A percentile compares a stretch with the other conserved stretches of the same genome.
Evolutionary conservation across 2,888 invertebrate genomes (phyloP).

Genomic region (Latrodectus hesperus): DNA sequence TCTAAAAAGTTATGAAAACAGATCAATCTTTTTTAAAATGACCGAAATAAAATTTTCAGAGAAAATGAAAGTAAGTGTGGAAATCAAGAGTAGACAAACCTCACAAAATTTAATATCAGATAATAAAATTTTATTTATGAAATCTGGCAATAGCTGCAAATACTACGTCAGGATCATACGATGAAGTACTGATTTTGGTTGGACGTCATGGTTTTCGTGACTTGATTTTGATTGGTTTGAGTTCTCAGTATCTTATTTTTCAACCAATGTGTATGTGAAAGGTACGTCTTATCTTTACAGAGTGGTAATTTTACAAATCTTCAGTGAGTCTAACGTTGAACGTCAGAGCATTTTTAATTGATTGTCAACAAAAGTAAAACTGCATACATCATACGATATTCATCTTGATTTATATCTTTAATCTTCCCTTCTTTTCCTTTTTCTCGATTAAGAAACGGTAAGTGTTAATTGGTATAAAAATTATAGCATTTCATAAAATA

Average conservation of each 20-base stretch:
- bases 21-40: too few relatives aligned
- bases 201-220: slow-evolving; percentile 23
- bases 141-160: slow-evolving; percentile 7
- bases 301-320: slow-evolving; percentile 49
- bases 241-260: slow-evolving; percentile 10
- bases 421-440: too few relatives aligned
- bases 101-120: too few relatives aligned
- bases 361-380: not conserved
- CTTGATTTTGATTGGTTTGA: slow-evolving; percentile 25
- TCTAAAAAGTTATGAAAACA: too few relatives aligned
- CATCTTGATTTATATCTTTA: too few relatives aligned
- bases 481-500: too few relatives aligned
- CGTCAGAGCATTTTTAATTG: slow-evolving; percentile 12
- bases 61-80: too few relatives aligned
- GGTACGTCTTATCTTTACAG: slow-evolving; percentile 9
- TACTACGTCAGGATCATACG: slow-evolving; percentile 59
- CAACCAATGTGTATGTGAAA: slow-evolving; percentile 28
- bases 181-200: slow-evolving; percentile 39
- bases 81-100: too few relatives aligned
- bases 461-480: too few relatives aligned
- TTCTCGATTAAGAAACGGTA: too few relatives aligned
- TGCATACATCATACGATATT: too few relatives aligned
- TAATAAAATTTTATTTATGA: not conserved
- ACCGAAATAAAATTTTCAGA: too few relatives aligned
- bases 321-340: slow-evolving; percentile 11